Conservation (phyloP, 2,113 vertebrate species). For the Takifugu flavidus region DNA sequence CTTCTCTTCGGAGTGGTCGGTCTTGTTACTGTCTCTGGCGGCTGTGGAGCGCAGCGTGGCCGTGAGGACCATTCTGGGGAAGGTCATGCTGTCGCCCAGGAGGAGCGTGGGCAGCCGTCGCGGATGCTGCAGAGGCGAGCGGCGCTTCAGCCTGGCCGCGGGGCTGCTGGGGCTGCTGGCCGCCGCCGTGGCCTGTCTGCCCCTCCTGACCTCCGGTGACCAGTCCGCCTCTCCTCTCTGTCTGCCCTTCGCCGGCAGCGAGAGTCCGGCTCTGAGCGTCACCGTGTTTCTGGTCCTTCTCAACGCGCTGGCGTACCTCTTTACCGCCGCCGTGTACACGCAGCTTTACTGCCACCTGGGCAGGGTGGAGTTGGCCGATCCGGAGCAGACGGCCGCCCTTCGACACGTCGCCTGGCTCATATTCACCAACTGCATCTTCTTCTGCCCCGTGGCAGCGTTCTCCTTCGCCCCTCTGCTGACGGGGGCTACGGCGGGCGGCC, state of each 20-base stretch:
- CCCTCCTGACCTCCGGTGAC: constrained; percentile 78
- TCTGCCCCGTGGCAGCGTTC: constrained; percentile 96
- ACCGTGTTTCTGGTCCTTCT: constrained; percentile 89
- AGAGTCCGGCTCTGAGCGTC: constrained; percentile 84
- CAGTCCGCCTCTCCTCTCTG: constrained; percentile 88
- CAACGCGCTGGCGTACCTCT: constrained; percentile 89
- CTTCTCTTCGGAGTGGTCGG: constrained; percentile 91
- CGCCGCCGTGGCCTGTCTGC: constrained; percentile 80
- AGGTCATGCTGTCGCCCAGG: constrained; percentile 60
- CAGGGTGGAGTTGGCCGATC: constrained; percentile 86
- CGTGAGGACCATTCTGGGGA: constrained; percentile 81
- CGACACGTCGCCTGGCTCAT: constrained; percentile 97
- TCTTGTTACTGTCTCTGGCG: constrained; percentile 85
- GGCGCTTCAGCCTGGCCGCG: constrained; percentile 78
- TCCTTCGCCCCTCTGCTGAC: constrained; percentile 91
- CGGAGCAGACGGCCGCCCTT: constrained; percentile 84
- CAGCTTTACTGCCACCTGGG: constrained; percentile 94
- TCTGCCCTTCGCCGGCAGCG: constrained; percentile 88
- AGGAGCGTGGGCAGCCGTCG: constrained; percentile 51
- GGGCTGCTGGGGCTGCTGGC: constrained; percentile 80
- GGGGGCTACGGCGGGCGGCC: constrained; percentile 78
- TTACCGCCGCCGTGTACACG: constrained; percentile 92
- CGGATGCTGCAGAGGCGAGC: constrained; percentile 62
- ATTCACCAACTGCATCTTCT: constrained; percentile 98
- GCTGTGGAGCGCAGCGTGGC: constrained; percentile 89